Evolutionary conservation across 2,113 vertebrate genomes (phyloP).

Genomic region (Campylorhamphus procurvoides): DNA sequence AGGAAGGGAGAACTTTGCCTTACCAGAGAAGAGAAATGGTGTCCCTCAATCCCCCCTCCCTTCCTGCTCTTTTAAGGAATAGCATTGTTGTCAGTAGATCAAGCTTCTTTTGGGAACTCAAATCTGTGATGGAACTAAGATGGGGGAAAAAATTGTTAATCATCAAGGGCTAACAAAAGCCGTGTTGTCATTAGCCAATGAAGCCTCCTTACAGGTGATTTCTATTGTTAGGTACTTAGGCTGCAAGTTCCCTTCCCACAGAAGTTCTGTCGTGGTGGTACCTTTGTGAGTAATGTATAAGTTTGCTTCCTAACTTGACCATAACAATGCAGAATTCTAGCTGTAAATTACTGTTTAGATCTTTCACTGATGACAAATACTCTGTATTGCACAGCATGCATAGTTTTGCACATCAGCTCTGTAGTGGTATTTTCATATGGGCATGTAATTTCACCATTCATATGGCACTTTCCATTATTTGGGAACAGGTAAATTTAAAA

Average conservation of each 20-base stretch:
- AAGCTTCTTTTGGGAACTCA: neutral
- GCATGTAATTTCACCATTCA: neutral
- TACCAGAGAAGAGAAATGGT: neutral
- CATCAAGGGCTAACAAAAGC: neutral
- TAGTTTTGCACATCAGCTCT: neutral
- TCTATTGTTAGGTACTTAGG: neutral
- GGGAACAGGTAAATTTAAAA: neutral
- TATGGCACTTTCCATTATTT: neutral
- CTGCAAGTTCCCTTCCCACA: neutral
- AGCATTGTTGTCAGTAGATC: neutral
- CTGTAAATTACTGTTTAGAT: neutral
- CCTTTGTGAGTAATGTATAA: neutral
- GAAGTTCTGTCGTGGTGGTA: neutral
- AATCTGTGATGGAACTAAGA: neutral
- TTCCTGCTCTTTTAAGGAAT: neutral
- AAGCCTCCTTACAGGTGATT: neutral
- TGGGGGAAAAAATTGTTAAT: neutral
- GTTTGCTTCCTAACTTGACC: neutral
- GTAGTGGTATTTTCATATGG: neutral
- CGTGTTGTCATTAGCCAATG: neutral
- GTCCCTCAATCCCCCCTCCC: rapidly evolving
- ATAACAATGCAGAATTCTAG: neutral
- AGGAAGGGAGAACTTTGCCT: rapidly evolving
- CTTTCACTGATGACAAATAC: neutral
- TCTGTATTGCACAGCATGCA: neutral